A percentile compares a stretch with the other conserved stretches of the same genome.
Conservation (phyloP, 2,888 invertebrate species). For the Cataglyphis albicans region DNA sequence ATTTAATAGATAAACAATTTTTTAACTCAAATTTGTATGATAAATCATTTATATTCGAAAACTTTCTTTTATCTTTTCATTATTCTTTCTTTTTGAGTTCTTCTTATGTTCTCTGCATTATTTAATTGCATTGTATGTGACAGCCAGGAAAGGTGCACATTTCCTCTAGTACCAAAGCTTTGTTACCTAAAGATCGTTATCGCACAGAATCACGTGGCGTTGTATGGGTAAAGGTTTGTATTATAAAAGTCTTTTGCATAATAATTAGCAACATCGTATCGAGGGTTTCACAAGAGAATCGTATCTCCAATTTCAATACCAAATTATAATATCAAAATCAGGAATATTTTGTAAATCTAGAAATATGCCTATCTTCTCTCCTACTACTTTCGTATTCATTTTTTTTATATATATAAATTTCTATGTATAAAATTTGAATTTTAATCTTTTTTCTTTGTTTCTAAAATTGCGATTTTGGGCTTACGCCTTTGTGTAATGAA, state of each 20-base stretch:
- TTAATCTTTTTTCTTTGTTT: too few species aligned
- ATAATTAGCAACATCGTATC: neutral
- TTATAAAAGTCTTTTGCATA: neutral
- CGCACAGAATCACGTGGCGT: slow-evolving; percentile 90
- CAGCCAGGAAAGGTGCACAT: slow-evolving; percentile 92
- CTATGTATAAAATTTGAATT: too few species aligned
- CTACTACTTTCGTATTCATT: too few species aligned
- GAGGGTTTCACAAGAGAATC: too few species aligned
- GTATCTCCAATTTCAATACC: too few species aligned
- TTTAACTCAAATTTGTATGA: neutral
- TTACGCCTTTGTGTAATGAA: too few species aligned
- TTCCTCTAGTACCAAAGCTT: slow-evolving; percentile 90
- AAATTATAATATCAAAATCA: too few species aligned
- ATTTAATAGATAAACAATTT: neutral
- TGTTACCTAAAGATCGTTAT: slow-evolving; percentile 90
- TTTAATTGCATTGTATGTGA: slow-evolving; percentile 15
- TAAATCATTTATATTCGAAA: neutral
- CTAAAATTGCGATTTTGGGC: too few species aligned
- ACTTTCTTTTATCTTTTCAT: neutral
- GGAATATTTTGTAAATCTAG: too few species aligned
- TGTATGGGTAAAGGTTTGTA: slow-evolving; percentile 92
- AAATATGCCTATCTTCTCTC: too few species aligned
- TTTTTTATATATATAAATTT: too few species aligned
- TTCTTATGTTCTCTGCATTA: neutral
- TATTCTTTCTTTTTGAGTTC: neutral